phyloP scores from a whole-genome alignment of 2,888 invertebrate genomes.

The Coremacera marginata region DNA sequence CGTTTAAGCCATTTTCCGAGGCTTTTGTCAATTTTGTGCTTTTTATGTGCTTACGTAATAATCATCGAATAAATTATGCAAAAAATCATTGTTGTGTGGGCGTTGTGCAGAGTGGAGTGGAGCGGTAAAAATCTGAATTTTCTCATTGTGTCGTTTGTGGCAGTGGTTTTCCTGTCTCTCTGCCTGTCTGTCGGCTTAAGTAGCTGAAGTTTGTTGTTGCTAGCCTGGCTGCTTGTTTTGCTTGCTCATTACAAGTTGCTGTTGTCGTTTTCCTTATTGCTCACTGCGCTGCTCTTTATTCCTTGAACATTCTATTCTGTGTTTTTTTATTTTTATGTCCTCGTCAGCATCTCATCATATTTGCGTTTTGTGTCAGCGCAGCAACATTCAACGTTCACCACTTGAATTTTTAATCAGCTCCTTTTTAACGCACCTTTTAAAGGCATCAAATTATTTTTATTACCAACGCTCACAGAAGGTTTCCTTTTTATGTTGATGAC shows the following conservation, averaged over 20 bases:
- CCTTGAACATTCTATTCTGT: background rate
- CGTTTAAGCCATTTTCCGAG: slow-evolving; percentile 27
- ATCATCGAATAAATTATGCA: slow-evolving; percentile 70
- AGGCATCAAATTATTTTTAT: slow-evolving; percentile 13
- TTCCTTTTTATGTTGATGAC: background rate
- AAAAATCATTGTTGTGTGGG: slow-evolving; percentile 50
- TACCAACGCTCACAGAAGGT: slow-evolving; percentile 4
- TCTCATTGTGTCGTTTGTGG: background rate
- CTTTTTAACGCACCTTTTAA: slow-evolving; percentile 5
- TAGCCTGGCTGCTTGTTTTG: background rate
- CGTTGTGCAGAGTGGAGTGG: background rate
- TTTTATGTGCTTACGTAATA: slow-evolving; percentile 57
- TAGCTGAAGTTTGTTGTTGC: background rate
- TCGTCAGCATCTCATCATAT: background rate
- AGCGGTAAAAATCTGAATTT: background rate
- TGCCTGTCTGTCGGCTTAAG: background rate
- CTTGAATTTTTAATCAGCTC: slow-evolving; percentile 29
- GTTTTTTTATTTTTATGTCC: background rate
- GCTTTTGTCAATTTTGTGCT: slow-evolving; percentile 42
- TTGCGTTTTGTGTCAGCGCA: background rate
- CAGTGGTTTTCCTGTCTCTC: background rate
- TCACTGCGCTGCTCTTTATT: background rate
- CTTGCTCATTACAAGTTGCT: slow-evolving; percentile 18
- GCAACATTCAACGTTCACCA: background rate
- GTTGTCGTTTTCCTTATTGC: background rate